phyloP scores from a whole-genome alignment of 2,888 invertebrate genomes.

The Drosophila subsilvestris region DNA sequence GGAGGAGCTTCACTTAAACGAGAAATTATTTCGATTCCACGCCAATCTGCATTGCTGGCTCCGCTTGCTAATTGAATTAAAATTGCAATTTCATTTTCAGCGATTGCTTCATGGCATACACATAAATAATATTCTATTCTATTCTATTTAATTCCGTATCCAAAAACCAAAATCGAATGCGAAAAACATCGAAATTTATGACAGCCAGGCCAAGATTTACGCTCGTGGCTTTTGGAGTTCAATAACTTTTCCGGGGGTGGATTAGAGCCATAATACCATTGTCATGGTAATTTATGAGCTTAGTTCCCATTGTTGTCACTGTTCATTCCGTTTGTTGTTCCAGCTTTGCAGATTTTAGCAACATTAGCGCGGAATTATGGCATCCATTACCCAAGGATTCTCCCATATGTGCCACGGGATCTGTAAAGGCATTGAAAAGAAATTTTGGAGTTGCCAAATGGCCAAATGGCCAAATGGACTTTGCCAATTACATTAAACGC shows the following conservation, averaged over 20 bases:
- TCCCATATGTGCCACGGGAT: conserved; percentile 57
- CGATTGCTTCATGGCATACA: conserved; percentile 9
- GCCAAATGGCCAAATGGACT: conserved; percentile 62
- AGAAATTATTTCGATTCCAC: conserved; percentile 11
- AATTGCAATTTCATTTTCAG: conserved; percentile 62
- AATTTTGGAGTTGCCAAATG: too few species aligned
- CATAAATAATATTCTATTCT: conserved; percentile 69
- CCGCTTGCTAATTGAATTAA: conserved; percentile 71
- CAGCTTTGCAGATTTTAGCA: conserved; percentile 53
- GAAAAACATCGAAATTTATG: conserved; percentile 65
- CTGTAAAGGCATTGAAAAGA: conserved; percentile 19
- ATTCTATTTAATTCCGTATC: conserved; percentile 52
- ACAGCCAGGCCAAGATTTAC: conserved; percentile 72
- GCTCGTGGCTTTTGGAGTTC: conserved; percentile 56
- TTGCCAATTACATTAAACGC: conserved; percentile 58
- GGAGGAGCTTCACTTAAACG: conserved; percentile 21
- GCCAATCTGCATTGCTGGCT: conserved; percentile 5
- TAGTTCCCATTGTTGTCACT: conserved; percentile 68
- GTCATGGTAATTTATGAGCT: conserved; percentile 79
- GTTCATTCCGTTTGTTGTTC: conserved; percentile 25
- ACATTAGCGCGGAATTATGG: conserved; percentile 69
- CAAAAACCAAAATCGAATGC: conserved; percentile 55
- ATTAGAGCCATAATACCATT: conserved; percentile 71
- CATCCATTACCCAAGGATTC: conserved; percentile 66
- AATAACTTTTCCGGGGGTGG: conserved; percentile 69